A percentile compares a stretch with the other conserved stretches of the same genome.
Conservation (phyloP, 2,797 vertebrate genomes). For the Pitangus sulphuratus region DNA sequence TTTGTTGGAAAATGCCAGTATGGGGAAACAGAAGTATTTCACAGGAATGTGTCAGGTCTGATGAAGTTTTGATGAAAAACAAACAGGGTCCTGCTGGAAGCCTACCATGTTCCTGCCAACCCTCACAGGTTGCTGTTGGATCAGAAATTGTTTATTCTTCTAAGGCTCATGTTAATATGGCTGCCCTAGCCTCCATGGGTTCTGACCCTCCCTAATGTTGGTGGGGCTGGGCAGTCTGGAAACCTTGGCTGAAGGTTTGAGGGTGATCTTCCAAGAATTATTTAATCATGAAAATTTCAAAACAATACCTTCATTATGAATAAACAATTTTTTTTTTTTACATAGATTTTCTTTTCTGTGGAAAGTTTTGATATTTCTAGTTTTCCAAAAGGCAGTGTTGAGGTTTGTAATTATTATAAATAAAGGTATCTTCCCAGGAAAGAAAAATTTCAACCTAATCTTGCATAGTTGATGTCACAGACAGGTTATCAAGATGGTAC, state of each 20-base stretch:
- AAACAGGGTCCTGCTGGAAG: constrained; percentile 29
- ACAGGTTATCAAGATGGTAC: background rate
- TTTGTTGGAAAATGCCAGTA: constrained; percentile 46
- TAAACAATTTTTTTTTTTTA: background rate
- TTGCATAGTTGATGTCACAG: background rate
- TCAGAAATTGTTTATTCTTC: constrained; percentile 1
- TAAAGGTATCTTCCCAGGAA: background rate
- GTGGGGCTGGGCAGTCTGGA: background rate
- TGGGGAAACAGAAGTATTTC: constrained; percentile 46
- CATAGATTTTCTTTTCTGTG: background rate
- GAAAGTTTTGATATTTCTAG: background rate
- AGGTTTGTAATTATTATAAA: background rate
- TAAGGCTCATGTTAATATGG: background rate
- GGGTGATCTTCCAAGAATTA: background rate
- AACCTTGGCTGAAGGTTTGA: background rate
- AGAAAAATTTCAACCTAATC: background rate
- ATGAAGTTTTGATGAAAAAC: constrained; percentile 60
- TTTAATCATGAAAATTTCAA: background rate
- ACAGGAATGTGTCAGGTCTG: constrained; percentile 31
- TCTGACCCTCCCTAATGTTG: background rate
- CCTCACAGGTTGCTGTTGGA: background rate
- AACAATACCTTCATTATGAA: background rate
- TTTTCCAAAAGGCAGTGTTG: background rate
- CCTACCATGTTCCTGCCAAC: constrained; percentile 5
- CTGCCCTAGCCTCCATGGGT: background rate